phyloP scores from a whole-genome alignment of 35 echinoderm and acorn worm species.

The Holothuria glaberrima region DNA sequence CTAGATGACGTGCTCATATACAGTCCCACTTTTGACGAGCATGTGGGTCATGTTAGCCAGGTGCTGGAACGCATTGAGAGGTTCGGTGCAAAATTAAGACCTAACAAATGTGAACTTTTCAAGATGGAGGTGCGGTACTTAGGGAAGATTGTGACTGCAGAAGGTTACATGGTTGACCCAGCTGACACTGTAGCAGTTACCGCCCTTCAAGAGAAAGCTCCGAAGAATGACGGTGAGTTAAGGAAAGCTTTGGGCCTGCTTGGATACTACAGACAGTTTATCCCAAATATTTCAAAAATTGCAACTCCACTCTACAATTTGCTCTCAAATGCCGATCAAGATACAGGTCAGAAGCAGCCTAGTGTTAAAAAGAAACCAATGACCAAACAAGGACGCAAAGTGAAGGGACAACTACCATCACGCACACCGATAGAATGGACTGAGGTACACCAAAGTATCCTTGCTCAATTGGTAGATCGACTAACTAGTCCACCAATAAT shows the following conservation, averaged over 20 bases:
- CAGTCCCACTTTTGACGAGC: neutral
- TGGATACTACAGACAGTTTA: constrained; percentile 54
- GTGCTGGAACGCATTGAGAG: constrained; percentile 18
- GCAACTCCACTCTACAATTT: constrained; percentile 46
- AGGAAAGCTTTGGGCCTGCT: constrained; percentile 57
- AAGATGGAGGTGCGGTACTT: constrained; percentile 31
- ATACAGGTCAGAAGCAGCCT: neutral
- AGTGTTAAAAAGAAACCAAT: neutral
- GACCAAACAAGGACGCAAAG: neutral
- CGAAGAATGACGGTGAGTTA: constrained; percentile 40
- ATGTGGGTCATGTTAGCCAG: neutral
- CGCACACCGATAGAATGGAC: constrained; percentile 6
- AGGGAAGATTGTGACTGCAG: constrained; percentile 29
- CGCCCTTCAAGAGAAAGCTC: constrained; percentile 4
- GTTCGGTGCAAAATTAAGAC: constrained; percentile 51
- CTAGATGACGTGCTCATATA: neutral
- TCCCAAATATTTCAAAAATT: constrained; percentile 36
- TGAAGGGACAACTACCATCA: neutral
- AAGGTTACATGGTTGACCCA: constrained; percentile 28
- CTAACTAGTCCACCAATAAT: constrained; percentile 39
- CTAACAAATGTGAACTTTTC: constrained; percentile 45
- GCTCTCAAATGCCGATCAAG: neutral
- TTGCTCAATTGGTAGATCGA: neutral
- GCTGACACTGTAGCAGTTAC: constrained; percentile 29
- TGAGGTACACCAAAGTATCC: neutral